These are phyloP conservation scores for Carassius auratus DNA, from an alignment of 2,113 vertebrate species.

Conservation along the genomic window DNA sequence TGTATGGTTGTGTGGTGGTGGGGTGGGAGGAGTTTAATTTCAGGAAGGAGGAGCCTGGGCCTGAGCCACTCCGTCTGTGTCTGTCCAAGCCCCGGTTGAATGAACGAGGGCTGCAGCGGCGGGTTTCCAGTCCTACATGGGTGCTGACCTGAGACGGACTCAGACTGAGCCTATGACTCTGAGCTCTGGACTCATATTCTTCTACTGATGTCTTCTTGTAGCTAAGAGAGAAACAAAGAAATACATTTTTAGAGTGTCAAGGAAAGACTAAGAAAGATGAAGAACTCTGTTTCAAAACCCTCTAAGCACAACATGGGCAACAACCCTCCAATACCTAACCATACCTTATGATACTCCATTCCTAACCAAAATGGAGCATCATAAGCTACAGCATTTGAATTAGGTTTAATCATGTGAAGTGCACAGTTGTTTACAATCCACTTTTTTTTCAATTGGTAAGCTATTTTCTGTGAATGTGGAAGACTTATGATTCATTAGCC, in stretches of 20 bases:
- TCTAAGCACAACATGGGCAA: too few relatives aligned
- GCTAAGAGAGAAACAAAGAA: conserved; percentile 66
- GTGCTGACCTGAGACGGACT: conserved; percentile 89
- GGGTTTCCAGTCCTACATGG: conserved; percentile 83
- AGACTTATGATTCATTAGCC: not conserved
- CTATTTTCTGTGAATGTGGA: too few relatives aligned
- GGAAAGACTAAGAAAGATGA: not conserved
- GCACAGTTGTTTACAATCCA: not conserved
- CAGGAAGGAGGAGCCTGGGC: conserved; percentile 61
- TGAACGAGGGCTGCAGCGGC: conserved; percentile 69
- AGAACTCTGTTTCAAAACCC: not conserved
- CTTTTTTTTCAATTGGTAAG: too few relatives aligned
- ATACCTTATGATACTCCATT: too few relatives aligned
- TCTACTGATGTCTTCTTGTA: conserved; percentile 85
- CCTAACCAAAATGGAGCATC: too few relatives aligned
- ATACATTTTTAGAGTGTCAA: not conserved
- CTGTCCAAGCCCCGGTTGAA: not conserved
- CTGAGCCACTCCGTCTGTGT: conserved; percentile 68
- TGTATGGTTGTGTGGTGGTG: not conserved
- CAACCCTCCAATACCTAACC: too few relatives aligned
- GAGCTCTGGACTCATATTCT: conserved; percentile 80
- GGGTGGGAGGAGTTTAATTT: not conserved
- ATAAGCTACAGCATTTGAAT: not conserved
- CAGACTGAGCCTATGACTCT: conserved; percentile 83
- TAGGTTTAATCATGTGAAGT: not conserved